A percentile compares a stretch with the other conserved stretches of the same genome.
phyloP scores from a whole-genome alignment of 2,113 vertebrate genomes.

The Zingel zingel region DNA sequence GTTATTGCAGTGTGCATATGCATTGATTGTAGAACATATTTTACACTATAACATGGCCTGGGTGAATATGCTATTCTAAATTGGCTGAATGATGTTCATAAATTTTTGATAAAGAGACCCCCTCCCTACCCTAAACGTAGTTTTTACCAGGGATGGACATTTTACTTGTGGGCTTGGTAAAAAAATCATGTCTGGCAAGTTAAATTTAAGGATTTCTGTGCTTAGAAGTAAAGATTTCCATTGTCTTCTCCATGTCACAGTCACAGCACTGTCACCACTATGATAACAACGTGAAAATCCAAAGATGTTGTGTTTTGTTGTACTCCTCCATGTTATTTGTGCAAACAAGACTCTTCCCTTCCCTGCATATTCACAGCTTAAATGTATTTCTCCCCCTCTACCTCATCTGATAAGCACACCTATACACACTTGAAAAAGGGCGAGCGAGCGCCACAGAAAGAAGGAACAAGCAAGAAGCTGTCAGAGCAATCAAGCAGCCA shows the following conservation, averaged over 20 bases:
- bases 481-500: slow-evolving; percentile 56
- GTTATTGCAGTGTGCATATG: slow-evolving; percentile 72
- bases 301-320: slow-evolving; percentile 1
- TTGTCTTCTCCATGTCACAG: slow-evolving; percentile 37
- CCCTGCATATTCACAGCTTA: slow-evolving; percentile 27
- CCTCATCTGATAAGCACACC: slow-evolving; percentile 30
- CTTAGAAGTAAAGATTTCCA: slow-evolving; percentile 33
- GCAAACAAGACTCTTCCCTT: slow-evolving; percentile 39
- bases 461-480: slow-evolving; percentile 22
- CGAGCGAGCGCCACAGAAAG: neutral
- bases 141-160: slow-evolving; percentile 29
- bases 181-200: slow-evolving; percentile 11
- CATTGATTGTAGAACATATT: slow-evolving; percentile 65
- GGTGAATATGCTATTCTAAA: slow-evolving; percentile 38
- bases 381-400: neutral
- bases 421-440: slow-evolving; percentile 30
- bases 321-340: slow-evolving; percentile 30
- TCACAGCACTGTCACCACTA: slow-evolving; percentile 21
- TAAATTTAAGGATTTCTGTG: slow-evolving; percentile 37
- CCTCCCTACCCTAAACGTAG: slow-evolving; percentile 25
- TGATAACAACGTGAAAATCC: slow-evolving; percentile 53
- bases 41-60: slow-evolving; percentile 51
- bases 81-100: slow-evolving; percentile 51
- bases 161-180: slow-evolving; percentile 26
- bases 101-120: slow-evolving; percentile 47